Evolutionary conservation across 2,888 invertebrate genomes (phyloP).

Genomic region (Platycheirus rosarum): DNA sequence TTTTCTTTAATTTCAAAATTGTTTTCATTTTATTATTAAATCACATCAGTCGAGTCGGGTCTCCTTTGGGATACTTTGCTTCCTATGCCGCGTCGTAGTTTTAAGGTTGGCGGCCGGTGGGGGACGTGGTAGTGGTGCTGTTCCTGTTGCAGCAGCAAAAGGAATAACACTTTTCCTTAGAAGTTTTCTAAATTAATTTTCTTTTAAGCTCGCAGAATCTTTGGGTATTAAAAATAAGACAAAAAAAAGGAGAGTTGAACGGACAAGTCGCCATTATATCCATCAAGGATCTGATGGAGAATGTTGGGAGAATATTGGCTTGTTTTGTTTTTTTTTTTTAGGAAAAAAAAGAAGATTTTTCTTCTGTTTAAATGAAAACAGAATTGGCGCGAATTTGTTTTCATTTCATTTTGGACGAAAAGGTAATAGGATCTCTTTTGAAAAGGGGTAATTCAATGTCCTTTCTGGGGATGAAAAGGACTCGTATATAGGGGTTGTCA

Average conservation of each 20-base stretch:
- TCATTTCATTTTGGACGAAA: conserved; percentile 15
- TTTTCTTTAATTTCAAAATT: conserved; percentile 74
- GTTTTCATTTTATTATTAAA: conserved; percentile 74
- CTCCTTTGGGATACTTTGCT: conserved; percentile 11
- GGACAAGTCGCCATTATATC: conserved; percentile 62
- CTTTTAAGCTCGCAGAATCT: conserved; percentile 55
- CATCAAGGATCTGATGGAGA: conserved; percentile 31
- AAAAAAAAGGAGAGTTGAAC: conserved; percentile 37
- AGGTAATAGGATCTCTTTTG: conserved; percentile 42
- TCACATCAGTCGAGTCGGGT: conserved; percentile 50
- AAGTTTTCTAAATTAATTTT: conserved; percentile 71
- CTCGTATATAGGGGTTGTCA: conserved; percentile 15
- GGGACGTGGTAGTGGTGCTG: conserved; percentile 21
- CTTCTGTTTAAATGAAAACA: conserved; percentile 49
- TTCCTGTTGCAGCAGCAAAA: conserved; percentile 15
- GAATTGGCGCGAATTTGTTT: conserved; percentile 44
- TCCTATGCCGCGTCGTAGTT: conserved; percentile 7
- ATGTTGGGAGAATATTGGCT: conserved; percentile 13
- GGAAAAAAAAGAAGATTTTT: conserved; percentile 22
- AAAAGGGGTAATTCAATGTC: conserved; percentile 53
- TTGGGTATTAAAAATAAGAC: not conserved
- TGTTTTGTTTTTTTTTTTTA: no score
- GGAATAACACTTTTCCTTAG: conserved; percentile 67
- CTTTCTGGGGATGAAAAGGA: conserved; percentile 12
- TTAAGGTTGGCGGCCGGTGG: no score